Percentiles rank a stretch among this genome's conserved stretches.
Conservation (phyloP, 2,888 invertebrate species). For the Blera fallax region DNA sequence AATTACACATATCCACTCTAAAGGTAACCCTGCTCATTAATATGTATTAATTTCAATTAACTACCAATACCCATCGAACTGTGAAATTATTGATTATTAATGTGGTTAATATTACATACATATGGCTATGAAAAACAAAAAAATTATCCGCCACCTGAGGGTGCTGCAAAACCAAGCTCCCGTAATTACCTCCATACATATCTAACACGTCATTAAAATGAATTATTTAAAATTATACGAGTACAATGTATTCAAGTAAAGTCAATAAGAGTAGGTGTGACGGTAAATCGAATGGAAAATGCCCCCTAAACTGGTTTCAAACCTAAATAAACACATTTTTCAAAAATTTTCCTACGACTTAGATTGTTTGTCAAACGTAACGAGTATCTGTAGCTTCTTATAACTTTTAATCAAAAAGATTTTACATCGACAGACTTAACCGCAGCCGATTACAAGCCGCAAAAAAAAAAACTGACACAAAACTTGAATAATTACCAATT, state of each 20-base stretch:
- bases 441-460: background rate
- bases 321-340: too few relatives aligned
- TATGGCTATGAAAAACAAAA: background rate
- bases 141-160: background rate
- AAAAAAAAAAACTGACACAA: background rate
- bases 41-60: background rate
- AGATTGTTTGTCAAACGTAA: too few relatives aligned
- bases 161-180: background rate
- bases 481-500: conserved; percentile 25
- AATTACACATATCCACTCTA: background rate
- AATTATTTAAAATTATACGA: too few relatives aligned
- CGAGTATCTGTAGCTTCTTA: too few relatives aligned
- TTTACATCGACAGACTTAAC: background rate
- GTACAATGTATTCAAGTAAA: too few relatives aligned
- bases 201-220: too few relatives aligned
- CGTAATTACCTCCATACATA: too few relatives aligned
- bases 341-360: too few relatives aligned
- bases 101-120: background rate
- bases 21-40: background rate
- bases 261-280: too few relatives aligned
- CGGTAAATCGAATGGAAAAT: background rate
- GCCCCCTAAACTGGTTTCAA: background rate
- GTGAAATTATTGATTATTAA: background rate
- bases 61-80: background rate
- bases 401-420: too few relatives aligned